Evolutionary conservation across 2,888 invertebrate genomes (phyloP).

Genomic region (Pycnomerus fuliginosus): DNA sequence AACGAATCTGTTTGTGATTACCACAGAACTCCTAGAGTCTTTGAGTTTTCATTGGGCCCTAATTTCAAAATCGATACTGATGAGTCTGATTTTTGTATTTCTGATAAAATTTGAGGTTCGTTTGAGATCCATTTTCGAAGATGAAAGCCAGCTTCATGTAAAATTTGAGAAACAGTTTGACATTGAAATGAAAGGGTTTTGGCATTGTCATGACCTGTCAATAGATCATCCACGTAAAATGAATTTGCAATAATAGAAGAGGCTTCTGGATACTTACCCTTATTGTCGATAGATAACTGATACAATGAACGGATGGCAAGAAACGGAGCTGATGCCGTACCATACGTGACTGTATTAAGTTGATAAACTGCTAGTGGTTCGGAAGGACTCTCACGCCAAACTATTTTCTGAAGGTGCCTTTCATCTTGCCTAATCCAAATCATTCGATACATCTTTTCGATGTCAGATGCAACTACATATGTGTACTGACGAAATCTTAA

Average conservation of each 20-base stretch:
- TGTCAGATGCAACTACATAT: constrained; percentile 22
- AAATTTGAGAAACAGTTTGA: too few relatives aligned
- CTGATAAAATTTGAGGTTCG: constrained; percentile 2
- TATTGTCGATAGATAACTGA: constrained; percentile 23
- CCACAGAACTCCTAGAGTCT: constrained; percentile 23
- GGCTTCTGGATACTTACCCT: constrained; percentile 11
- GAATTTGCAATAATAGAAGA: too few relatives aligned
- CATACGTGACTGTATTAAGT: constrained; percentile 30
- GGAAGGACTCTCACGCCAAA: too few relatives aligned
- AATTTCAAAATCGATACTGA: constrained; percentile 5
- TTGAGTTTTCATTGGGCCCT: background rate
- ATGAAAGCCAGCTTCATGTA: constrained; percentile 15
- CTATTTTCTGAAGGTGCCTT: too few relatives aligned
- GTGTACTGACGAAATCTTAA: constrained; percentile 22
- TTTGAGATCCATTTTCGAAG: constrained; percentile 28
- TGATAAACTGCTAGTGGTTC: too few relatives aligned
- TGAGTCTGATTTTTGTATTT: background rate
- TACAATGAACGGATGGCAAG: constrained; percentile 24
- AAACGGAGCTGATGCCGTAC: constrained; percentile 25
- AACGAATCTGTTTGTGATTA: constrained; percentile 15
- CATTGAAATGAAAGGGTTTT: too few relatives aligned
- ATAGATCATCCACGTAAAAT: constrained; percentile 25
- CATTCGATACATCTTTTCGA: constrained; percentile 29
- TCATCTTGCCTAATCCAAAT: too few relatives aligned
- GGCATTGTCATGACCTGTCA: too few relatives aligned